Conservation (phyloP, 2,888 invertebrate species). For the Lissonota sp. region DNA sequence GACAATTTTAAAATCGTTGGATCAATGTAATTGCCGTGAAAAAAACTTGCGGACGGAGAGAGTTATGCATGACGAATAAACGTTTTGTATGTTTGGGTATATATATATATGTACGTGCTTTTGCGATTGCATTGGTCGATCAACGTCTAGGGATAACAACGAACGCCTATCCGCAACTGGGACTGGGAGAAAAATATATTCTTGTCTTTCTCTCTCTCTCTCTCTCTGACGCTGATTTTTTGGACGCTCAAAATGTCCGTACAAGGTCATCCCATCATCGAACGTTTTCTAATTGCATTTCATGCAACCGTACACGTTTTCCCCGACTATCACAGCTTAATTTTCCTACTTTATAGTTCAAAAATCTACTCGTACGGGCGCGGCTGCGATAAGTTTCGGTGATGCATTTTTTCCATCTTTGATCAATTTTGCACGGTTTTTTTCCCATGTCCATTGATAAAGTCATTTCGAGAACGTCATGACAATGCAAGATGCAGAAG, state of each 20-base stretch:
- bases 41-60: conserved; percentile 53
- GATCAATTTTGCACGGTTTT: conserved; percentile 21
- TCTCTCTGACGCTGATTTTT: neutral
- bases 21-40: conserved; percentile 56
- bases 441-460: conserved; percentile 6
- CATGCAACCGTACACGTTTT: neutral
- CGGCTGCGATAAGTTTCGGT: neutral
- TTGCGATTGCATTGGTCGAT: conserved; percentile 55
- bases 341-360: neutral
- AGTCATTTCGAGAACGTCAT: neutral
- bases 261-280: neutral
- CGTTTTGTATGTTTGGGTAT: conserved; percentile 36
- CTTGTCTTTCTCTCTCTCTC: conserved; percentile 14
- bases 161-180: conserved; percentile 57
- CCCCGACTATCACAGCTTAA: neutral
- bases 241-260: neutral
- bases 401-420: neutral
- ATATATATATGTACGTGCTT: conserved; percentile 21
- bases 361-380: neutral
- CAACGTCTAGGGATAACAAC: conserved; percentile 54
- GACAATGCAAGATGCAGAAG: neutral
- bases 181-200: conserved; percentile 43
- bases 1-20: conserved; percentile 58
- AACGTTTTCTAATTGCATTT: neutral
- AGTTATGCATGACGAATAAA: conserved; percentile 53